A percentile compares a stretch with the other conserved stretches of the same genome.
These are phyloP conservation scores for Pomatostomus ruficeps DNA, from an alignment of 2,113 vertebrate species.

Conservation along the genomic window DNA sequence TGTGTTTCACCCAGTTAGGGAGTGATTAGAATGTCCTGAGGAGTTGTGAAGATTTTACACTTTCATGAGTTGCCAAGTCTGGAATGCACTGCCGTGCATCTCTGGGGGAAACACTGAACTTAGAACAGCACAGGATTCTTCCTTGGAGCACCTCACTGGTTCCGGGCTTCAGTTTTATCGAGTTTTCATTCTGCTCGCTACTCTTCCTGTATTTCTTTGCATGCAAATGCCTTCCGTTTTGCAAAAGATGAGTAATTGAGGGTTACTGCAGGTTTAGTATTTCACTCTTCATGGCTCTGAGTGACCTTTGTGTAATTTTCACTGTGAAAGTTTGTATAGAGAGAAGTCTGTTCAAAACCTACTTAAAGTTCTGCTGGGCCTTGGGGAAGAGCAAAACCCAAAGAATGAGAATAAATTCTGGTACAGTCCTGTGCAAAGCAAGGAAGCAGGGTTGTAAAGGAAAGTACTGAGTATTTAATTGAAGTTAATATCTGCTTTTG, in stretches of 20 bases:
- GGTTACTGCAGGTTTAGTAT: neutral
- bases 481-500: neutral
- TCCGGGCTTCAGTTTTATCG: neutral
- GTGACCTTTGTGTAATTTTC: neutral
- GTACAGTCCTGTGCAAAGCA: neutral
- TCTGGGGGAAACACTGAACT: neutral
- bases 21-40: neutral
- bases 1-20: neutral
- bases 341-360: neutral
- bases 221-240: neutral
- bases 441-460: neutral
- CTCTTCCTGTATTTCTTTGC: neutral
- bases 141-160: neutral
- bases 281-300: neutral
- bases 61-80: neutral
- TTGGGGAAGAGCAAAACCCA: neutral
- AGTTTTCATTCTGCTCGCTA: neutral
- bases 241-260: neutral
- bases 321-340: neutral
- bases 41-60: neutral
- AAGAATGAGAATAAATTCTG: neutral
- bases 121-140: fast-evolving
- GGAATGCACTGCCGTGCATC: neutral
- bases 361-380: neutral
- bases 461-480: neutral